These are phyloP conservation scores for Athalia circularis DNA, from an alignment of 2,888 invertebrate genomes.

Conservation along the genomic window DNA sequence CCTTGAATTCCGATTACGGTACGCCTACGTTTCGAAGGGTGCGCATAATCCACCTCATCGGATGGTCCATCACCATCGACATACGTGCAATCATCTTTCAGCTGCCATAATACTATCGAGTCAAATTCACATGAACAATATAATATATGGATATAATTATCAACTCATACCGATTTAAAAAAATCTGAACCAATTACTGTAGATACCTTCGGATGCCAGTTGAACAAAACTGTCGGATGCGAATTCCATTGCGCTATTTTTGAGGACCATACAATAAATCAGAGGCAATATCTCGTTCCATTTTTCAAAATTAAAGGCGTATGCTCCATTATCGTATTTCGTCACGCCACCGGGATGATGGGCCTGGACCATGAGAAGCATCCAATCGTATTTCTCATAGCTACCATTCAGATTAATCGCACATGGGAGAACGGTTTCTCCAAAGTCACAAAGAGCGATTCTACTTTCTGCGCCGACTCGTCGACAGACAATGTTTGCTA, in stretches of 20 bases:
- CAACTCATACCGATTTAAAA: background rate
- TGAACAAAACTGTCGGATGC: slow-evolving; percentile 58
- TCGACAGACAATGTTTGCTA: slow-evolving; percentile 60
- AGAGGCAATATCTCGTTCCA: slow-evolving; percentile 73
- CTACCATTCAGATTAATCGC: slow-evolving; percentile 71
- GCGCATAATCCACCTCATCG: slow-evolving; percentile 27
- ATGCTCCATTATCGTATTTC: slow-evolving; percentile 66
- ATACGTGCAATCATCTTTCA: slow-evolving; percentile 24
- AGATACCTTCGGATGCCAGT: slow-evolving; percentile 66
- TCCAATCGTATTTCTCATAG: slow-evolving; percentile 73
- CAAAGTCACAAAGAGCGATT: slow-evolving; percentile 76
- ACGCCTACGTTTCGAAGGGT: slow-evolving; percentile 64
- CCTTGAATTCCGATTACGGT: slow-evolving; percentile 59
- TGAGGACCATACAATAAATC: slow-evolving; percentile 70
- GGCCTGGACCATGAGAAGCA: slow-evolving; percentile 75
- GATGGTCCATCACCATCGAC: slow-evolving; percentile 7
- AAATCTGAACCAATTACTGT: background rate
- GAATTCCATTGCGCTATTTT: slow-evolving; percentile 62
- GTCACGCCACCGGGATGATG: slow-evolving; percentile 76
- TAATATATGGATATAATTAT: background rate
- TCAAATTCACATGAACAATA: background rate
- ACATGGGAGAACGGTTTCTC: slow-evolving; percentile 74
- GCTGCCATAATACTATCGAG: slow-evolving; percentile 30
- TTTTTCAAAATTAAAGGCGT: slow-evolving; percentile 70
- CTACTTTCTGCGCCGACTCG: slow-evolving; percentile 77